These are phyloP conservation scores for Lepidocyrtoides sp. DNA, from an alignment of 2,888 invertebrate genomes.

Conservation along the genomic window DNA sequence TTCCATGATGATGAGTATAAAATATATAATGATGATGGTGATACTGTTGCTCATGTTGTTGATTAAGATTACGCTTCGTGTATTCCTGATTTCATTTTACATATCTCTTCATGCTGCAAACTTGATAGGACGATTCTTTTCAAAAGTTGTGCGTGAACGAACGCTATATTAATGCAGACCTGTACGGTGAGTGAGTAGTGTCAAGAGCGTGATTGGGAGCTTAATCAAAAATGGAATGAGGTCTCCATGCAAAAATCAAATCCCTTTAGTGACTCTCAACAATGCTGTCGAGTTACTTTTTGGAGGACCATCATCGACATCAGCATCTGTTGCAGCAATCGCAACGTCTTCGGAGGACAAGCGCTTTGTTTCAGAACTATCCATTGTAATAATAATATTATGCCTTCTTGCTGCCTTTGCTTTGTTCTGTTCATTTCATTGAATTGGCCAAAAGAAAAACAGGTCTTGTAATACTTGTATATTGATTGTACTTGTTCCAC, in stretches of 20 bases:
- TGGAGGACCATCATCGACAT: conserved; percentile 64
- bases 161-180: not conserved
- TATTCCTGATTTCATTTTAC: conserved; percentile 65
- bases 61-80: conserved; percentile 38
- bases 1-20: conserved; percentile 81
- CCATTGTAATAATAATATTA: conserved; percentile 2
- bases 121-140: conserved; percentile 39
- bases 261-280: conserved; percentile 66
- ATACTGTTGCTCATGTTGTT: conserved; percentile 43
- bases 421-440: not conserved
- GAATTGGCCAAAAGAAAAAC: conserved; percentile 55
- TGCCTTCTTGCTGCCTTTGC: not conserved
- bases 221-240: conserved; percentile 80
- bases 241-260: conserved; percentile 81
- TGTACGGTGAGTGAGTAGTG: conserved; percentile 18
- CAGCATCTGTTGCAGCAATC: not conserved
- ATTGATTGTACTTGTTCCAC: not conserved
- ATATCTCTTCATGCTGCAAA: not conserved
- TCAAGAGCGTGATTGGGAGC: conserved; percentile 78
- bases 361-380: conserved; percentile 2
- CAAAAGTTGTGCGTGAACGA: conserved; percentile 38
- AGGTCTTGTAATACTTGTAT: conserved; percentile 60
- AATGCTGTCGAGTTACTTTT: conserved; percentile 77
- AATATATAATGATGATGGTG: conserved; percentile 62
- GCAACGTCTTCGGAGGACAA: conserved; percentile 28